Base-by-base conservation (phyloP, 2,888 invertebrate genomes). In the Oxytorus armatus region DNA sequence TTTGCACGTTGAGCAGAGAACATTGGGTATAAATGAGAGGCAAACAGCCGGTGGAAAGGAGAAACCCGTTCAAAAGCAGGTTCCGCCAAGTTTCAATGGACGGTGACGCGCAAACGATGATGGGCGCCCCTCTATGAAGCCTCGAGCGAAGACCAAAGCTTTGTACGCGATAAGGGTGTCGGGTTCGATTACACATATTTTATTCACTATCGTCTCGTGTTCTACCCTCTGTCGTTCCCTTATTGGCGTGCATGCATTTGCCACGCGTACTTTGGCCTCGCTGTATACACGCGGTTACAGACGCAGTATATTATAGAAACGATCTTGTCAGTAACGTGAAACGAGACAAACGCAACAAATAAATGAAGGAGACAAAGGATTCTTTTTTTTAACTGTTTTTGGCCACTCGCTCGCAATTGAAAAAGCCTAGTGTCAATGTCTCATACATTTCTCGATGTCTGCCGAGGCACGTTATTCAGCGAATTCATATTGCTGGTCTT, bases 321-420 rank as follows among this genome's bases (percentile, higher is more conserved):
- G 7, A 25, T 55, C 55, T 47, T 39, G 36, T 33, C 66, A 36
- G 51, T 68, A 21, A 14, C 1, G 42, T 39, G 53, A 39, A n/a
- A 3, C 36, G 39, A 10, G 23, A n/a, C 23, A 51, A 33, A 29
- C 42, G 44, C 42, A 18, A 25, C n/a, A 42, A 44, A 69, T 55
- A 55, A 69, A 55, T 55, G 53, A 69, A 25, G 55, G 14, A 42
- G 42, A 69, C 68, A 69, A 55, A 69, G 68, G 55, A 42, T 39
- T 42, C 23, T 55, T 55, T 69, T 69, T 55, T 42, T 16, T n/a
- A n/a, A n/a, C 4, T 18, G 39, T 25, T 51, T 51, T 66, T 21
- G 16, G 51, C n/a, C 7, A 5, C 3, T 3, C 2, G 44, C 1
- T 16, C 44, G 42, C n/a, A 69, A 21, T 42, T 18, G 55, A 39